Base-by-base conservation (phyloP, 2,113 vertebrate genomes). In the Amphiprion ocellaris region DNA sequence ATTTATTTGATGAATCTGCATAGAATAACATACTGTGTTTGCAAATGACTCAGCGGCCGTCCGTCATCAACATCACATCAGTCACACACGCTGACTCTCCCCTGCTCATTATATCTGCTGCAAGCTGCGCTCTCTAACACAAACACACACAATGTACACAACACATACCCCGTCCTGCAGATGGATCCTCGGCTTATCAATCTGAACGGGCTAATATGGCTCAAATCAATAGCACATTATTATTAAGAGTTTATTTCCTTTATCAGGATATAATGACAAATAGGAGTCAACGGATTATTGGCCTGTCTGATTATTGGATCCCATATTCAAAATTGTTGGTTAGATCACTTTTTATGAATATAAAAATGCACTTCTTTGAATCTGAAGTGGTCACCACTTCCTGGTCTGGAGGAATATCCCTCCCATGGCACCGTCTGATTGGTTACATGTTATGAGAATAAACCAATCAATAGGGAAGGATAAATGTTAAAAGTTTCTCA, bases 21-120 rank as follows among this genome's bases (percentile, higher is more conserved):
- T 55, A 60, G 66, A 82, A 61, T 54, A 76, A 76, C 73, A 76
- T 67, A 71, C 47, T 63, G 82, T 78, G 80, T 87, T 83, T 78
- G 73, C 61, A 66, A 76, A 81, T 88, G 79, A 87, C 76, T 84
- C 76, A 78, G 69, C 71, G 84, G 79, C 65, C 30, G 41, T 77
- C 81, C 59, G 53, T 89, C 85, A 88, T 74, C 82, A 62, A 39
- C 77, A 65, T 63, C 69, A 59, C 85, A 85, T 90, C 84, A 78
- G 77, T 88, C 84, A 81, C 83, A 84, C 79, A 56, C 73, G 33
- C 59, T 70, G 70, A 81, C 64, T 74, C 81, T 87, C 67, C 67
- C 59, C 41, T 41, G 77, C 77, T 86, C 73, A 65, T 82, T 74
- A 88, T 75, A 71, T 79, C 59, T 77, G 76, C 68, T 66, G 47